Evolutionary conservation across 2,888 invertebrate species (phyloP), one percentile per base, ranked within the genome.

Genomic region (Physocephala rufipes): DNA sequence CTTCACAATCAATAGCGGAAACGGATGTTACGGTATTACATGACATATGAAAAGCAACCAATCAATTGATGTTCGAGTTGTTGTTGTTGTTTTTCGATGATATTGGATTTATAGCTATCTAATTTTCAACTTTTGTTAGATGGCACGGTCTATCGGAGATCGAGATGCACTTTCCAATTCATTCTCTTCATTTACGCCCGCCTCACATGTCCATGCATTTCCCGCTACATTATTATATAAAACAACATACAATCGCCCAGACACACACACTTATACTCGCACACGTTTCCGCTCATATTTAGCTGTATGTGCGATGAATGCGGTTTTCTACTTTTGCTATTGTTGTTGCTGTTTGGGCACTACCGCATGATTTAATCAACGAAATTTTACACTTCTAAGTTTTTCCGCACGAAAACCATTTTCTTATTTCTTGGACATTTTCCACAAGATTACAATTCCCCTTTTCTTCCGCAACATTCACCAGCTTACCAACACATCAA

Each of bases 391-490:
- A 30, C 51, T 15, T 45, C 62, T 68, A 30, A 68, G 62, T 61
- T 68, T 62, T 62, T 68, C 61, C 51, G 62, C 68, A 51, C 62
- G 51, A 68, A 49, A 67, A 21, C 65, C 43, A n/a, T n/a, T 51
- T 43, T 45, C 62, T 62, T 53, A 71, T 61, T 63, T 62, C 55
- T 67, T 63, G 63, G 55, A 71, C 67, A 67, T 67, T 71, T 71
- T 67, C 67, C 67, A 71, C 43, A 62, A 67, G 67, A 71, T 71
- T 71, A 67, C 67, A 67, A 21, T 51, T 43, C 36, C 36, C 9
- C 9, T 36, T 47, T 7, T 47, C 2, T 0, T 21, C 55, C 2
- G 26, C 2, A 53, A 2, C 0, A 15, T 58, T 58, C 24, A 26
- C 24, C 26, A 26, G 9, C 58, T 1, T 55, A 13, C 2, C 13